phyloP scores from a whole-genome alignment of 2,113 vertebrate species.

The Nestor notabilis region DNA sequence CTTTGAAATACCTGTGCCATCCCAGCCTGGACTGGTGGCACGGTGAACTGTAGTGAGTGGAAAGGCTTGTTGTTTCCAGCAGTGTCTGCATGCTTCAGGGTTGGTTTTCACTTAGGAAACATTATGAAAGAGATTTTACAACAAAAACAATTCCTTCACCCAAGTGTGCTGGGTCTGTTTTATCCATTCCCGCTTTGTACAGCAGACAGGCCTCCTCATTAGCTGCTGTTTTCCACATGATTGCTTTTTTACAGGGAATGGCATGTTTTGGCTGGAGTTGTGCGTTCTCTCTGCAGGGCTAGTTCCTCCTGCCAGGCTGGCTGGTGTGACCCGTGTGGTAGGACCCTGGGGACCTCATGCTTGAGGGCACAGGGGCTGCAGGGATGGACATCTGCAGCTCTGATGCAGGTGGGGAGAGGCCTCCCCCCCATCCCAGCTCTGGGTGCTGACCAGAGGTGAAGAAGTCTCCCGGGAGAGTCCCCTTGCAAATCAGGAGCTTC shows the following conservation, averaged over 20 bases:
- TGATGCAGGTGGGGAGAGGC: rapidly evolving
- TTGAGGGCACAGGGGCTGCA: rapidly evolving
- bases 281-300: neutral
- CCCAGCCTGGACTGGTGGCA: neutral
- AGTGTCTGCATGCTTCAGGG: neutral
- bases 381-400: neutral
- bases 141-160: constrained; percentile 34
- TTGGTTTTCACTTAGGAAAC: neutral
- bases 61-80: neutral
- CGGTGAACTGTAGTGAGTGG: neutral
- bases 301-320: neutral
- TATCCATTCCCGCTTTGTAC: neutral
- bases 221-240: constrained; percentile 7
- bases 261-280: neutral
- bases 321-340: rapidly evolving
- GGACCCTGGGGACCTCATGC: rapidly evolving
- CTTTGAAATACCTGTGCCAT: neutral
- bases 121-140: neutral
- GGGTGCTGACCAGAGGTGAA: no score
- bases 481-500: neutral
- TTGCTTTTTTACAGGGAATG: neutral
- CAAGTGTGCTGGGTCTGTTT: neutral
- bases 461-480: no score
- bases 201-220: neutral
- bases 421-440: neutral